Base-by-base conservation (phyloP, 1,140 invertebrate species). In the Fopius arisanus region DNA sequence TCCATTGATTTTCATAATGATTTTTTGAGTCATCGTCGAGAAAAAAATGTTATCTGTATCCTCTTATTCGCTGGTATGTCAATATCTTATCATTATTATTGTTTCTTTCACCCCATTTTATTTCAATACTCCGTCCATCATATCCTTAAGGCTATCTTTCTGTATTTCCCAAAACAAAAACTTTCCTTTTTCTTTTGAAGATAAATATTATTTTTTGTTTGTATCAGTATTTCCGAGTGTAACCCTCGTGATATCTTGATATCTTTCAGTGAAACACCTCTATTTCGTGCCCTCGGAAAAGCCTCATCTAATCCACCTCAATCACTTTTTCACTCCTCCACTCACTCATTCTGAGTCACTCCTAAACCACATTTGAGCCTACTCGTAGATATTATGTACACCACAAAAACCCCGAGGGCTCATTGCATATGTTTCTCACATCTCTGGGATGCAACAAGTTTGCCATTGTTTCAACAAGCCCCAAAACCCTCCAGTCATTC, bases 401-500 rank as follows among this genome's bases (percentile, higher is more conserved):
- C 26, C 16, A 67, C 33, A 9, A 28, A 26, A 68, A n/a, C n/a
- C 37, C 16, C 21, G 12, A 29, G 16, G 28, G 16, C 14, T 51
- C 33, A 40, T 40, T 51, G 29, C 29, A 29, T 65, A 65, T 33
- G 29, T 65, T 31, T 41, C 21, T 7, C 54, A 59, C 63, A 48
- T 48, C 43, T 28, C 37, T 23, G 43, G 21, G 63, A 75, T 67
- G 81, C 83, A 85, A 85, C 83, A 85, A 85, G 83, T 85, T 81
- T 77, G 78, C 77, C 80, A 83, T 84, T 85, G 79, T 84, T 73
- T 70, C 67, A 31, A 31, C 29, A 65, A 62, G 23, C 33, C 33
- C 9, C 21, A n/a, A 10, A 62, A 65, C 21, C 23, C 19, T 59
- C 10, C 4, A 23, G 23, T 59, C 54, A 59, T 59, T 59, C 21